Conservation (phyloP, 2,888 invertebrate species). For the Prosapia bicincta region DNA sequence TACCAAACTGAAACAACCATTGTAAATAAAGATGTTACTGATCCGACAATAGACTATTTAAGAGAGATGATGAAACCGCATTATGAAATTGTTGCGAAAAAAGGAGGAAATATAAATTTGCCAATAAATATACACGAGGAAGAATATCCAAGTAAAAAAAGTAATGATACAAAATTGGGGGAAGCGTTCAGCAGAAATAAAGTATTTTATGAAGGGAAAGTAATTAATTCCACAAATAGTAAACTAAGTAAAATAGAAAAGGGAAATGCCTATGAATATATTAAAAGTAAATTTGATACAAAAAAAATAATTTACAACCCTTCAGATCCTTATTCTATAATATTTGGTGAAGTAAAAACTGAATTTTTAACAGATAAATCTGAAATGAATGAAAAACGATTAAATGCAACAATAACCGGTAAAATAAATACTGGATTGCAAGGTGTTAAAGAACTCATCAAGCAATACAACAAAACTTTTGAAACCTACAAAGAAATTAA, state of each 20-base stretch:
- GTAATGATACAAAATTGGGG: too few relatives aligned
- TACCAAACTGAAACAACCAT: not conserved
- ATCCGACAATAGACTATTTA: not conserved
- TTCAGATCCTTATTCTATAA: slow-evolving; percentile 21
- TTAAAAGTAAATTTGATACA: not conserved
- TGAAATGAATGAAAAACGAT: not conserved
- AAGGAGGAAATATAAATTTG: not conserved
- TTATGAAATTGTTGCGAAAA: not conserved
- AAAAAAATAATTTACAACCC: slow-evolving; percentile 20
- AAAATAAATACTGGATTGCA: not conserved
- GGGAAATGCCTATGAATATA: not conserved
- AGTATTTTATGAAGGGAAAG: not conserved
- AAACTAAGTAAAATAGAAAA: not conserved
- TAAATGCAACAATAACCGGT: not conserved
- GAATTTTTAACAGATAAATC: slow-evolving; percentile 17
- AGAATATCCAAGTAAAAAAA: not conserved
- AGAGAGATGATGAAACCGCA: not conserved
- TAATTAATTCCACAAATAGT: not conserved
- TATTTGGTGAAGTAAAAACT: slow-evolving; percentile 21
- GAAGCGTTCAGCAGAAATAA: not conserved
- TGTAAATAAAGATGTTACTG: not conserved
- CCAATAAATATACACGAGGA: not conserved
- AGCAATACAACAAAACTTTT: slow-evolving; percentile 23
- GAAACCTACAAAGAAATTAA: slow-evolving; percentile 40
- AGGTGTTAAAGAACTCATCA: slow-evolving; percentile 2